Base-by-base conservation (phyloP, 2,113 vertebrate species). In the Chaetodon auriga region DNA sequence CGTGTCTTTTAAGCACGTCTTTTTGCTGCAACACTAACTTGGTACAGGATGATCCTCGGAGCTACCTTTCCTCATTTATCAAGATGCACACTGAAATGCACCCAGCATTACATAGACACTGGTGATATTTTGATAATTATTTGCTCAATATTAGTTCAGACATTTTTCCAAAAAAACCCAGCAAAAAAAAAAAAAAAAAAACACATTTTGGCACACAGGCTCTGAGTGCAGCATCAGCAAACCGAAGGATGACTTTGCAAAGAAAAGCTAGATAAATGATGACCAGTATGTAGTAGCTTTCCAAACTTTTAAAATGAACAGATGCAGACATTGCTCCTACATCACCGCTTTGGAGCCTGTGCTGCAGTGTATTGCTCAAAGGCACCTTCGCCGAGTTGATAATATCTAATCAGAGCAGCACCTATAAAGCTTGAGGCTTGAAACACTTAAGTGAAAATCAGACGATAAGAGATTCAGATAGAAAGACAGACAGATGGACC, bases 341-440 rank as follows among this genome's bases (percentile, higher is more conserved):
- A 57, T 54, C 80, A 12, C 11, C 64, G 1, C 54, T 68, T n/a
- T 53, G 68, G 54, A 77, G 85, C 65, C 54, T 63, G 45, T 65
- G 75, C 81, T 70, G 73, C 73, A 74, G 72, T 13, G 15, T 19
- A 15, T 80, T 82, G 64, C 88, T 86, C 86, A 92, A 92, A 91
- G 89, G 89, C 90, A 90, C 91, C 87, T 93, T 83, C 25, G 23
- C 53, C 16, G 19, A 70, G 74, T 66, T 84, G 84, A 90, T 88
- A 68, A 73, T 68, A 91, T 93, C 90, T 92, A 83, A 92, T 91
- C 87, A 78, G 78, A 61, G 53, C 2, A 21, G 70, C 53, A 35
- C 58, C 76, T 85, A 0, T 61, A 81, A 91, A 74, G 82, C 78
- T 86, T 71, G 61, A 45, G 65, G 57, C 65, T 82, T 68, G 46